These are phyloP conservation scores for Zootoca vivipara DNA, from an alignment of 2,113 vertebrate genomes.

Conservation along the genomic window DNA sequence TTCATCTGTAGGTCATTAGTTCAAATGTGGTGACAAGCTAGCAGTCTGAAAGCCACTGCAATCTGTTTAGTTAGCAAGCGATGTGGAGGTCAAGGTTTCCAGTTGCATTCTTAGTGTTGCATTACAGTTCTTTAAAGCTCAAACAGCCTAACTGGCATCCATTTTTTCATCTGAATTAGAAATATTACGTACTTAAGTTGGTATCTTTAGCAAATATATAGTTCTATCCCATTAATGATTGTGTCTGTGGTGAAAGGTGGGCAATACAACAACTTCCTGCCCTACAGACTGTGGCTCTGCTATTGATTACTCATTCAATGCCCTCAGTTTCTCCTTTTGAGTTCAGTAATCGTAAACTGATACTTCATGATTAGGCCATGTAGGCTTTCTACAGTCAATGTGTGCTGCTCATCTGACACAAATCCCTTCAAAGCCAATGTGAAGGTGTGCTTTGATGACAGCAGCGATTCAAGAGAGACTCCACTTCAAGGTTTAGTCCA, in stretches of 20 bases:
- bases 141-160: background rate
- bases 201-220: background rate
- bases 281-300: background rate
- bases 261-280: background rate
- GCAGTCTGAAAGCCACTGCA: background rate
- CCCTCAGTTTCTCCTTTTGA: background rate
- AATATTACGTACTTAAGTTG: background rate
- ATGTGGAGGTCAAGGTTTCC: background rate
- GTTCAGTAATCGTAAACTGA: background rate
- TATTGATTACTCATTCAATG: background rate
- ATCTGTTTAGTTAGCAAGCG: background rate
- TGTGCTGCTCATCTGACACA: background rate
- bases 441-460: background rate
- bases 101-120: background rate
- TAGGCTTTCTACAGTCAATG: background rate
- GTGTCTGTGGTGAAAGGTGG: background rate
- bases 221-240: background rate
- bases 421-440: background rate
- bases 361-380: background rate
- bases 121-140: background rate
- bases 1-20: background rate
- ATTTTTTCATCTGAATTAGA: background rate
- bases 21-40: background rate
- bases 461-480: background rate
- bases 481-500: background rate